Percentiles rank a stretch among this genome's conserved stretches.
phyloP scores from a whole-genome alignment of 37 sponge, comb jelly and placozoan species.

The Trichoplax adhaerens region DNA sequence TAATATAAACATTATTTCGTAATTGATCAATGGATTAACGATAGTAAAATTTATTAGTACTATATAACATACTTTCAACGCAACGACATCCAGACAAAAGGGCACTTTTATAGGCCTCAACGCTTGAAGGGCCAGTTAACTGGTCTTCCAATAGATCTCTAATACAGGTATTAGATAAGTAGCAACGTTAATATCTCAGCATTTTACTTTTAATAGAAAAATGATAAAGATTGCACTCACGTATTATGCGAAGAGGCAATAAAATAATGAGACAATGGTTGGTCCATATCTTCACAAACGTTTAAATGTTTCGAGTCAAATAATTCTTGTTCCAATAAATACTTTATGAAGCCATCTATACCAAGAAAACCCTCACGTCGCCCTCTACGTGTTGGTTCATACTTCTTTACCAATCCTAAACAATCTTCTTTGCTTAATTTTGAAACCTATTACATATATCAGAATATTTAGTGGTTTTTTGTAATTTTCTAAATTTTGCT shows the following conservation, averaged over 20 bases:
- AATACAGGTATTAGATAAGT: conserved; percentile 1
- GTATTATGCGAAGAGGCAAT: conserved; percentile 87
- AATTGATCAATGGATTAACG: too few relatives aligned
- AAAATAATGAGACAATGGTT: conserved; percentile 65
- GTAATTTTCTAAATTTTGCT: too few relatives aligned
- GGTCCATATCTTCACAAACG: conserved; percentile 64
- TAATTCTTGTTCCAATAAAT: conserved; percentile 24
- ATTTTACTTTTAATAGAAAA: too few relatives aligned
- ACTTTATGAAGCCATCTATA: conserved; percentile 11
- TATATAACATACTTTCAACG: background rate
- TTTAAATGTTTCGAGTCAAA: conserved; percentile 15
- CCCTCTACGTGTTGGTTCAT: conserved; percentile 7
- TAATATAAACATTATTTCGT: too few relatives aligned
- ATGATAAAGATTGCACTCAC: conserved; percentile 8
- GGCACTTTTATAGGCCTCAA: conserved; percentile 44
- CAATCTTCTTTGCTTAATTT: background rate
- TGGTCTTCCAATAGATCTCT: conserved; percentile 53
- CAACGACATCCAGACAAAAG: conserved; percentile 9
- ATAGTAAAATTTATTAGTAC: too few relatives aligned
- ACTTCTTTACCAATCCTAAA: conserved; percentile 3
- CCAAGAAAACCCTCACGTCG: conserved; percentile 2
- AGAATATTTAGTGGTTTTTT: too few relatives aligned
- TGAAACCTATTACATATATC: too few relatives aligned
- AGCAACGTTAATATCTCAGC: background rate
- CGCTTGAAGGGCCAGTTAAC: conserved; percentile 44